These are phyloP conservation scores for Lepus townsendii DNA, from an alignment of 2,797 vertebrate genomes.

Conservation along the genomic window DNA sequence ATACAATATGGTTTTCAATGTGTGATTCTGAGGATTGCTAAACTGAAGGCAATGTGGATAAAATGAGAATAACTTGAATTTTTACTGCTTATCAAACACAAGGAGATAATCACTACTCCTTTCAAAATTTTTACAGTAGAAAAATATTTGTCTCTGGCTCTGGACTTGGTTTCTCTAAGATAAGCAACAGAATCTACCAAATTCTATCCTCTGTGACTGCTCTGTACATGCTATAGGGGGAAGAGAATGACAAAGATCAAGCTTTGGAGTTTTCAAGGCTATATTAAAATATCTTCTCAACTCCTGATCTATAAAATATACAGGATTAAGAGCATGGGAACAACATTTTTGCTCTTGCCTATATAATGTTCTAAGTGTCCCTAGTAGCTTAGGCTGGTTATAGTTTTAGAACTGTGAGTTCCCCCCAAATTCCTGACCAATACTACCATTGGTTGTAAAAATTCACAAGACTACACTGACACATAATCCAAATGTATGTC, in stretches of 20 bases:
- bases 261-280: background rate
- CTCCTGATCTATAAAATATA: background rate
- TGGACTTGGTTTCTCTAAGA: conserved; percentile 58
- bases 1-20: conserved; percentile 8
- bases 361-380: background rate
- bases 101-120: background rate
- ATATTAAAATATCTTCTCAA: conserved; percentile 20
- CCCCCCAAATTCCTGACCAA: background rate
- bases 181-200: conserved; percentile 8
- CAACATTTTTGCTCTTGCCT: background rate
- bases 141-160: conserved; percentile 60
- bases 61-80: conserved; percentile 69
- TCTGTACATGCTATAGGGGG: background rate
- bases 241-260: background rate
- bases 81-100: conserved; percentile 61
- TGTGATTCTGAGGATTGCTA: background rate
- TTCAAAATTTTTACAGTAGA: conserved; percentile 19
- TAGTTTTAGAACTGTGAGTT: conserved; percentile 12
- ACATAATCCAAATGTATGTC: background rate
- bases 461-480: background rate
- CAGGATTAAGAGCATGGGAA: background rate
- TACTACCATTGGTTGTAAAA: background rate
- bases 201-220: background rate
- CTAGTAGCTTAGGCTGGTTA: background rate
- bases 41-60: conserved; percentile 2